Percentiles rank a stretch among this genome's conserved stretches.
These are phyloP conservation scores for Kryphioiulus occultus DNA, from an alignment of 2,888 invertebrate genomes.

Conservation along the genomic window DNA sequence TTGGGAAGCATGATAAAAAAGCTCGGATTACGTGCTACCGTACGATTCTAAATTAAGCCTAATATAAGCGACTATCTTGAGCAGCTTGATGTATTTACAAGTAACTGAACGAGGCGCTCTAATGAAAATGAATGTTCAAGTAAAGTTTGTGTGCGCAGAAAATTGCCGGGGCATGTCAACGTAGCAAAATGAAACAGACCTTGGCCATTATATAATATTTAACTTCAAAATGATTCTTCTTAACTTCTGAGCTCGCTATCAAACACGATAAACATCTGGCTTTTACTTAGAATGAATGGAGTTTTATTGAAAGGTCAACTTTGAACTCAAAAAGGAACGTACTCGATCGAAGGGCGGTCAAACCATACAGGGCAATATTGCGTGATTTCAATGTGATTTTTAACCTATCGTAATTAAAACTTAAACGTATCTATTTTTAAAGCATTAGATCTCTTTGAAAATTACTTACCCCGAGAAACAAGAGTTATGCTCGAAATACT, in stretches of 20 bases:
- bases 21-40: no score
- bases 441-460: background rate
- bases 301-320: background rate
- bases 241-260: background rate
- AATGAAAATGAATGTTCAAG: no score
- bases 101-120: no score
- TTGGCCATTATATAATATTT: background rate
- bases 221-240: background rate
- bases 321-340: background rate
- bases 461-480: background rate
- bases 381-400: background rate
- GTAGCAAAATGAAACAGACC: background rate
- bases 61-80: no score
- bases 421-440: background rate
- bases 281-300: background rate
- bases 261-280: background rate
- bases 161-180: background rate
- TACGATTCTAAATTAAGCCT: no score
- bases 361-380: background rate
- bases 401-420: background rate
- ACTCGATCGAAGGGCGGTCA: slow-evolving; percentile 28
- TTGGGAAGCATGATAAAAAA: no score
- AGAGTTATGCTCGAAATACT: background rate
- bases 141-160: background rate
- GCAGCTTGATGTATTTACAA: no score